phyloP scores from a whole-genome alignment of 2,888 invertebrate species.

The Adelphocoris suturalis region DNA sequence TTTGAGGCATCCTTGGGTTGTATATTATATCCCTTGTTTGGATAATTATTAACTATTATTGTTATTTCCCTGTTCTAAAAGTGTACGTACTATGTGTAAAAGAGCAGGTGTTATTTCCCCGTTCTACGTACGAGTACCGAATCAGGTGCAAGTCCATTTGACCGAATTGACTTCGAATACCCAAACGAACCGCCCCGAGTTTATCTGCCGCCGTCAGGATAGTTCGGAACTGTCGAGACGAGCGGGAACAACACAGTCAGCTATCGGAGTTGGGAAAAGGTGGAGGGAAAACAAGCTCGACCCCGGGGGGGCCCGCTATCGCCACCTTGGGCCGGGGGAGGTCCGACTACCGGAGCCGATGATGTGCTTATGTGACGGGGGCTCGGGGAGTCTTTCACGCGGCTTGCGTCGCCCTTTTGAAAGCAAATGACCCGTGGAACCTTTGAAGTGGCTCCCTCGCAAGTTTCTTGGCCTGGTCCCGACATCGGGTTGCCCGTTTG shows the following conservation, averaged over 20 bases:
- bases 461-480: not conserved
- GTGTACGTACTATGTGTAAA: no score
- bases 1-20: no score
- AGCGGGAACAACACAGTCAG: no score
- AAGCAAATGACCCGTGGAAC: slow-evolving; percentile 61
- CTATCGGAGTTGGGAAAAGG: slow-evolving; percentile 9
- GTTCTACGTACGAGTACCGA: no score
- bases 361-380: slow-evolving; percentile 42
- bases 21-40: no score
- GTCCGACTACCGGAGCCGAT: slow-evolving; percentile 41
- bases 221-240: not conserved
- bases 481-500: not conserved
- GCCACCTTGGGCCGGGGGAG: not conserved
- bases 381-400: slow-evolving; percentile 51
- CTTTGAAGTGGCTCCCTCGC: slow-evolving; percentile 49
- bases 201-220: slow-evolving; percentile 20
- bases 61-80: no score
- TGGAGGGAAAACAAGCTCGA: not conserved
- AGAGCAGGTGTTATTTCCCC: no score
- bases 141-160: no score
- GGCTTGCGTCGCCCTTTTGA: slow-evolving; percentile 46
- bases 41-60: no score
- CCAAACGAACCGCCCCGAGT: not conserved
- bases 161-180: no score
- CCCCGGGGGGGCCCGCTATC: not conserved